Base-by-base conservation (phyloP, 2,797 vertebrate genomes). In the Danio kyathit region DNA sequence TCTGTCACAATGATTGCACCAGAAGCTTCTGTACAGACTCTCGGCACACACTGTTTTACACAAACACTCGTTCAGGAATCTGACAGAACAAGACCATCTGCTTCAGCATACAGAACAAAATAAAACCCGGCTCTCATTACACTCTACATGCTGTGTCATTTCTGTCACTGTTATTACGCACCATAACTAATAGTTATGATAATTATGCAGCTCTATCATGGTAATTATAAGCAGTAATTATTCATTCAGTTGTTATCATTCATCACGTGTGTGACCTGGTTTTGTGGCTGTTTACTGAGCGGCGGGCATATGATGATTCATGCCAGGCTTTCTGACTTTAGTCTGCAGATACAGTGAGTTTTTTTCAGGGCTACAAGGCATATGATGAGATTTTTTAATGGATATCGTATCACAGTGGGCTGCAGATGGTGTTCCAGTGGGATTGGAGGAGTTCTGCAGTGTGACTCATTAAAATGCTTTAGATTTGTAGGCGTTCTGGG, bases 1-100 rank as follows among this genome's bases (percentile, higher is more conserved):
- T 40, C 13, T 76, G 63, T 7, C 63, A 38, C 52, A 44, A 0
- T 13, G 75, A 76, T 77, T 57, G 77, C 51, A 29, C 43, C 44
- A 78, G 76, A 69, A 69, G 75, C 40, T 67, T 67, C 63, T 67
- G 63, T 69, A 12, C 52, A 12, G 5, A 48, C 2, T 77, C 43
- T 69, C 10, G 7, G 60, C 5, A 44, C 61, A 41, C 8, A 0
- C 66, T 65, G 12, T 54, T 7, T 43, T 4, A 41, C 12, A 76
- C 38, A 38, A 10, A 56, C 48, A 14, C 49, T 76, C 14, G 2
- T n/a, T 76, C 17, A 56, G 17, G 63, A 76, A 76, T 77, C 75
- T 14, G 19, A 46, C 1, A 48, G 51, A 67, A 67, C 63, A 38
- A 65, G 75, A 66, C 43, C 1, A 48, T 66, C 17, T 38, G 40